phyloP scores from a whole-genome alignment of 2,888 invertebrate genomes.

The Abrostola tripartita region DNA sequence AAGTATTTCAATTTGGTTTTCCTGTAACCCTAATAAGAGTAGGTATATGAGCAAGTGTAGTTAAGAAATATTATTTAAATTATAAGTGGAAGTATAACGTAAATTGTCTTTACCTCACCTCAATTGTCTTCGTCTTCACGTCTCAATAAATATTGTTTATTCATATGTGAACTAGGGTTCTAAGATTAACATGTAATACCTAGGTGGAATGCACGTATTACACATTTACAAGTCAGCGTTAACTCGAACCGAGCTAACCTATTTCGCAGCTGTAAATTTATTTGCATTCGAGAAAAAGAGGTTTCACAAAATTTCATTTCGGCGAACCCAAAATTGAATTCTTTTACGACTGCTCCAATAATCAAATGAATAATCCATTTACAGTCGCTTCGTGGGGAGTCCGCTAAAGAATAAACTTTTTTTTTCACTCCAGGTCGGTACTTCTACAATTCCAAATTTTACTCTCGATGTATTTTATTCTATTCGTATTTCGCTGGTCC shows the following conservation, averaged over 20 bases:
- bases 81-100: no score
- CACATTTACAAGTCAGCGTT: slow-evolving; percentile 47
- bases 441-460: slow-evolving; percentile 34
- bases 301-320: slow-evolving; percentile 78
- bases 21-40: background rate
- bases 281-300: slow-evolving; percentile 74
- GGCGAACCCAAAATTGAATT: slow-evolving; percentile 81
- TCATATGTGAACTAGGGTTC: slow-evolving; percentile 6
- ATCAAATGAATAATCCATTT: slow-evolving; percentile 86
- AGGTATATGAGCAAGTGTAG: background rate
- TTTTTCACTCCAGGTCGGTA: slow-evolving; percentile 29
- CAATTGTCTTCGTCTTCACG: no score
- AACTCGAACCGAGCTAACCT: slow-evolving; percentile 57
- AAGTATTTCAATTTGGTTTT: background rate
- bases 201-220: slow-evolving; percentile 23
- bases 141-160: background rate
- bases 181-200: slow-evolving; percentile 19
- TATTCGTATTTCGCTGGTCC: slow-evolving; percentile 58
- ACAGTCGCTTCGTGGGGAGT: slow-evolving; percentile 63
- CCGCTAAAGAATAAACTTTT: slow-evolving; percentile 51
- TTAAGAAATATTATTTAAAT: background rate
- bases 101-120: background rate
- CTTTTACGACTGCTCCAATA: slow-evolving; percentile 80
- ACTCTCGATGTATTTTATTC: slow-evolving; percentile 57
- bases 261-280: slow-evolving; percentile 72